Percentiles rank a stretch among this genome's conserved stretches.
phyloP scores from a whole-genome alignment of 1,140 invertebrate genomes.

The Drosophila tsacasi region DNA sequence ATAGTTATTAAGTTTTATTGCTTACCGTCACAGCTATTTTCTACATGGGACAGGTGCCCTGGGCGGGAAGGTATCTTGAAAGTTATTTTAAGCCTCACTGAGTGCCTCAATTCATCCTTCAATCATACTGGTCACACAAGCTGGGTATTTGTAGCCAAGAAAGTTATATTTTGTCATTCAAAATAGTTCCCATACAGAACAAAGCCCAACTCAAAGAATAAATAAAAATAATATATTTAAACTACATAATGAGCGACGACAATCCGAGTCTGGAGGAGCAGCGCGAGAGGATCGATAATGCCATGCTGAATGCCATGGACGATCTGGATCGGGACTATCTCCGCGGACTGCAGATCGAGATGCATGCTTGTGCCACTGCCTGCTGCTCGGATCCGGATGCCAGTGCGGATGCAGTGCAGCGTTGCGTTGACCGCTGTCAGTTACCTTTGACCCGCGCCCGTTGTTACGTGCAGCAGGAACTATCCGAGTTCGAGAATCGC shows the following conservation, averaged over 20 bases:
- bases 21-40: slow-evolving; percentile 4
- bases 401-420: slow-evolving; percentile 91
- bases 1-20: slow-evolving; percentile 69
- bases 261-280: slow-evolving; percentile 90
- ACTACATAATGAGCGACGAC: slow-evolving; percentile 23
- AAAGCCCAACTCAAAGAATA: background rate
- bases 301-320: slow-evolving; percentile 91
- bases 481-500: slow-evolving; percentile 89
- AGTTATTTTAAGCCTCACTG: background rate
- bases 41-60: background rate
- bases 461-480: slow-evolving; percentile 89
- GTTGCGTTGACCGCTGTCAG: slow-evolving; percentile 93
- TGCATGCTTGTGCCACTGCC: slow-evolving; percentile 93
- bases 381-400: slow-evolving; percentile 92
- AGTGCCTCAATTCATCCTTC: background rate
- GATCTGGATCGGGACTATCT: slow-evolving; percentile 91
- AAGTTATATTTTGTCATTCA: background rate
- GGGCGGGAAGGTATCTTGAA: slow-evolving; percentile 1
- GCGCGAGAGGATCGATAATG: slow-evolving; percentile 91
- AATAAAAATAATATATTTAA: background rate
- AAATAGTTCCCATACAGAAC: background rate
- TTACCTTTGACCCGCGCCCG: slow-evolving; percentile 90
- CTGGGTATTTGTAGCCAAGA: background rate
- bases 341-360: slow-evolving; percentile 94
- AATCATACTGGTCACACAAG: background rate